These are phyloP conservation scores for Silurus asotus DNA, from an alignment of 2,113 vertebrate genomes.

Conservation along the genomic window DNA sequence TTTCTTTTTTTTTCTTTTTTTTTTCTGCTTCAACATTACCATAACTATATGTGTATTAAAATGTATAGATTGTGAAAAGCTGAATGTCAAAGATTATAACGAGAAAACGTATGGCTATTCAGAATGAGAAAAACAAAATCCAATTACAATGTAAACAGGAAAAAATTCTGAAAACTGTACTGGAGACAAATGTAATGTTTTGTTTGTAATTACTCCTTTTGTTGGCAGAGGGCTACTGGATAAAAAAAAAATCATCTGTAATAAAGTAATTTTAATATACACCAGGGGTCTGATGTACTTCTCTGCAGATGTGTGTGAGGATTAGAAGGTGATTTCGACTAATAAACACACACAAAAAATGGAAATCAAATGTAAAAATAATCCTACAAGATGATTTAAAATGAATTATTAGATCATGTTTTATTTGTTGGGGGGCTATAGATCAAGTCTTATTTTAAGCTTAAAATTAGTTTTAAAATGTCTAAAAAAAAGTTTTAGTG, in stretches of 20 bases:
- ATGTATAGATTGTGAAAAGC: constrained; percentile 97
- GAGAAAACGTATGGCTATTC: constrained; percentile 65
- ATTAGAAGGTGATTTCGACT: neutral
- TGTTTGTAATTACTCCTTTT: constrained; percentile 99
- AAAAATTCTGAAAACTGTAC: constrained; percentile 68
- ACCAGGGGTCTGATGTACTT: constrained; percentile 38
- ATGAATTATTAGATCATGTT: neutral
- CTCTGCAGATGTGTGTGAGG: constrained; percentile 9
- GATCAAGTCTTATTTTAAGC: neutral
- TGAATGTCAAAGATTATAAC: constrained; percentile 81
- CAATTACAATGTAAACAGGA: constrained; percentile 70
- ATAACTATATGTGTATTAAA: constrained; percentile 95
- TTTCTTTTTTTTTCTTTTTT: constrained; percentile 65
- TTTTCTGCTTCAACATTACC: constrained; percentile 82
- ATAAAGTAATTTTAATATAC: constrained; percentile 99
- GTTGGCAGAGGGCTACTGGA: constrained; percentile 96
- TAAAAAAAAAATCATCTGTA: constrained; percentile 92
- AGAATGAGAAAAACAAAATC: constrained; percentile 62
- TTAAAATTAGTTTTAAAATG: neutral
- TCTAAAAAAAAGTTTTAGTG: neutral
- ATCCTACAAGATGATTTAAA: too few relatives aligned
- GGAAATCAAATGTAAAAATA: too few relatives aligned
- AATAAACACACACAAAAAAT: neutral
- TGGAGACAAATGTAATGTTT: constrained; percentile 95
- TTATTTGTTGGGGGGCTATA: neutral